Evolutionary conservation across 2,888 invertebrate genomes (phyloP).

Genomic region (Pristionchus arcanus): DNA sequence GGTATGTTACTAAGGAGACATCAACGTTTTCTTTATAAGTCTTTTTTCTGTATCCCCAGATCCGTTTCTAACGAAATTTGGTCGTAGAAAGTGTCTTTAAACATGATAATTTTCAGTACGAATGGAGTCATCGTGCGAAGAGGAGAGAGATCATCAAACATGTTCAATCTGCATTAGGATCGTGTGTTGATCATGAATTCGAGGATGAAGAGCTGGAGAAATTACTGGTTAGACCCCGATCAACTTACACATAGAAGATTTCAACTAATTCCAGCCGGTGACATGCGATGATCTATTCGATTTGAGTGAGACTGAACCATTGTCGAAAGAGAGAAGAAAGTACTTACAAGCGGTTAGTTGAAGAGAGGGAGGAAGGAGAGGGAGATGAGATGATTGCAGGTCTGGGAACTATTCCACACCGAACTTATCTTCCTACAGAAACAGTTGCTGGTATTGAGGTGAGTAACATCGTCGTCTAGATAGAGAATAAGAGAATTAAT

Average conservation of each 20-base stretch:
- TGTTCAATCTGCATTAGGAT: conserved; percentile 76
- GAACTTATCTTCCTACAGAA: conserved; percentile 84
- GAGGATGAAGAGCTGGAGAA: conserved; percentile 77
- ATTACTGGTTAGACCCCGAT: conserved; percentile 66
- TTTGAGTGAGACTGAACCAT: conserved; percentile 59
- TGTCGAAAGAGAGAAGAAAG: conserved; percentile 57
- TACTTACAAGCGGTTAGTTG: conserved; percentile 68
- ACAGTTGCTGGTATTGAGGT: conserved; percentile 84
- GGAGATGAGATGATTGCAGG: conserved; percentile 1
- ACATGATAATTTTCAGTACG: conserved; percentile 80
- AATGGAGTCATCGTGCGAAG: conserved; percentile 81
- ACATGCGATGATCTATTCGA: conserved; percentile 77
- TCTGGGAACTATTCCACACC: conserved; percentile 85
- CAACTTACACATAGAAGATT: neutral
- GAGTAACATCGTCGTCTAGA: neutral
- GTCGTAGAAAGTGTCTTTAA: neutral
- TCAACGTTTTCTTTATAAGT: neutral
- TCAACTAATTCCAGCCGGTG: conserved; percentile 62
- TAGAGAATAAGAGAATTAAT: neutral
- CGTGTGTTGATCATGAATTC: conserved; percentile 73
- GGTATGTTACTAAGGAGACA: conserved; percentile 58
- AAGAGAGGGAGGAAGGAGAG: neutral
- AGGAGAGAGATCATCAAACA: conserved; percentile 78
- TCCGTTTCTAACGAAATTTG: neutral
- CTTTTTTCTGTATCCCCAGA: too few species aligned